Conservation (phyloP, 2,113 vertebrate species). For the Lophius piscatorius region DNA sequence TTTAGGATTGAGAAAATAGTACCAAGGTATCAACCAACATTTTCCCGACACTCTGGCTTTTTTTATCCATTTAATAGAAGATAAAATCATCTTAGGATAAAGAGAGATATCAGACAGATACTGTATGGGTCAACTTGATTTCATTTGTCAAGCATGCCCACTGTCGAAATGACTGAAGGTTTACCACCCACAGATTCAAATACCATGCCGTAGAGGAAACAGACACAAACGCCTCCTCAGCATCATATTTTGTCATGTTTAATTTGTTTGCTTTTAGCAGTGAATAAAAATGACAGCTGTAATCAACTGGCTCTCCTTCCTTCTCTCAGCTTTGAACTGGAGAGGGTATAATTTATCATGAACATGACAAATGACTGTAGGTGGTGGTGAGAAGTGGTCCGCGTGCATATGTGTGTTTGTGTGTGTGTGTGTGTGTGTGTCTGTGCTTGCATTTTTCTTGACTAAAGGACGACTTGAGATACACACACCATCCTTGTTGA, state of each 20-base stretch:
- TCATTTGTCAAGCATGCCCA: constrained; percentile 18
- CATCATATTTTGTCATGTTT: constrained; percentile 63
- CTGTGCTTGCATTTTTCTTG: too few relatives aligned
- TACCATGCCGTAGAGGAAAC: constrained; percentile 12
- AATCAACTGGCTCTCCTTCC: constrained; percentile 44
- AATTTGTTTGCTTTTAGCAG: constrained; percentile 45
- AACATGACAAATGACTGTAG: constrained; percentile 75
- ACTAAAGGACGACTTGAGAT: too few relatives aligned
- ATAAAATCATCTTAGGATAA: too few relatives aligned
- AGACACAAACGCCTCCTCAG: constrained; percentile 32
- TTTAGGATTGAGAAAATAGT: too few relatives aligned
- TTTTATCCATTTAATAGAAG: too few relatives aligned
- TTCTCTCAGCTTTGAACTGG: constrained; percentile 52
- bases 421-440: too few relatives aligned
- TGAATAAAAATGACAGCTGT: constrained; percentile 64
- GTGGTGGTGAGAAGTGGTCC: constrained; percentile 49
- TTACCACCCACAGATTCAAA: constrained; percentile 37
- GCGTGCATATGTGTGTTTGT: not conserved
- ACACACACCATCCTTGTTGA: too few relatives aligned
- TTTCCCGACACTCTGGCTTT: too few relatives aligned
- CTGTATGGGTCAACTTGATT: too few relatives aligned
- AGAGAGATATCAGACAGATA: too few relatives aligned
- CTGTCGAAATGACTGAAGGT: constrained; percentile 25
- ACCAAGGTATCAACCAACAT: too few relatives aligned
- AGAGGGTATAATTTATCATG: constrained; percentile 75